Base-by-base conservation (phyloP, 2,888 invertebrate species). In the Noctua comes region DNA sequence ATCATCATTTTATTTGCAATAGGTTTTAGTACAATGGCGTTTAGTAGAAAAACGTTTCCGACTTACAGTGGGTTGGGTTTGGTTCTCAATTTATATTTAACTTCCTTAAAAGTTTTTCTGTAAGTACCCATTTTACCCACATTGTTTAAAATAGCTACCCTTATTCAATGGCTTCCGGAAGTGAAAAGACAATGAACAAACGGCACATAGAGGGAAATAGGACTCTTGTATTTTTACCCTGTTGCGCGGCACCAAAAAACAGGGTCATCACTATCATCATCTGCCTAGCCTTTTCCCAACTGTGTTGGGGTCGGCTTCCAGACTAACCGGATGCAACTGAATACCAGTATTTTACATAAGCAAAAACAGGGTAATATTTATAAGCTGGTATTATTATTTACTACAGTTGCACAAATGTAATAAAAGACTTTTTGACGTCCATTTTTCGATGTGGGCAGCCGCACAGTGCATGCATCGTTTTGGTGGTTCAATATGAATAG, bases 181-280 rank as follows among this genome's bases (percentile, higher is more conserved):
- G 6, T 7, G 31, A n/a, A 82, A 65, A 8, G 27, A 40, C 5
- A 40, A 76, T 57, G 57, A 76, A 79, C 77, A 82, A 82, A 76
- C 77, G 82, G 6, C 76, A 82, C 77, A 77, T 82, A 65, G 13
- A 57, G n/a, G 43, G 4, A 70, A 70, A 27, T 62, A 46, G 1
- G 11, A 18, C 16, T 43, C 13, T 66, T 8, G 2, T 43, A 18
- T 16, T 7, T 13, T 21, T 18, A 64, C 36, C 24, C 36, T 10
- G 36, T 64, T 10, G 18, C 10, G 36, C 64, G 64, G 21, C 36
- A 64, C 24, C 13, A 65, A 6, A 4, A 40, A 11, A 24, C n/a
- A 40, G 24, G 40, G 40, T 13, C 21, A 24, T 36, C 27, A 24
- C 16, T 13, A 7, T 18, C 31, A 27, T 18, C 27, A 62, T 18